Evolutionary conservation across 2,113 vertebrate species (phyloP).

Genomic region (Corythoichthys haematopterus): DNA sequence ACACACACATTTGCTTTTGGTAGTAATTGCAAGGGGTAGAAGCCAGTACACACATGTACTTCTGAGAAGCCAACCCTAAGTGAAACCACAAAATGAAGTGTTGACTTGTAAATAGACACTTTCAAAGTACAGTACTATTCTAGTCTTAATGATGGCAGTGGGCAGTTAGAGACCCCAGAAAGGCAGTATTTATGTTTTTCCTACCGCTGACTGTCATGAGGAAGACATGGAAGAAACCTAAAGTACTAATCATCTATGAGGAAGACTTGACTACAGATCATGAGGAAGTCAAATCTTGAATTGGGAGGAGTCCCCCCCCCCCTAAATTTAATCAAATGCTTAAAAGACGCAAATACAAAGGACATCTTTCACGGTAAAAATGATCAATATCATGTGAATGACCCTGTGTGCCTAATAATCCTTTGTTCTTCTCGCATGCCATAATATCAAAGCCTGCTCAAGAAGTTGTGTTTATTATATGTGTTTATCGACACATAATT

Average conservation of each 20-base stretch:
- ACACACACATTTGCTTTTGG: neutral
- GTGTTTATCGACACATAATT: neutral
- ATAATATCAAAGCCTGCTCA: neutral
- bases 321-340: neutral
- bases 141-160: neutral
- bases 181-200: too few species aligned
- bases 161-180: neutral
- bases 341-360: constrained; percentile 4
- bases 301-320: too few species aligned
- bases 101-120: neutral
- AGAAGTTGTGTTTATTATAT: neutral
- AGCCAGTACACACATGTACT: neutral
- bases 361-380: constrained; percentile 6
- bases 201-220: too few species aligned
- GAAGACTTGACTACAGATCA: neutral
- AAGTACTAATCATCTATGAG: too few species aligned
- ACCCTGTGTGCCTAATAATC: neutral
- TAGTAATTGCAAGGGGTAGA: constrained; percentile 7
- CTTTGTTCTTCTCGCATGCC: neutral
- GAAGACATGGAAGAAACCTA: too few species aligned
- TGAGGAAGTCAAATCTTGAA: neutral
- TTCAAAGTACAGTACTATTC: neutral
- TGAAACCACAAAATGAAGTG: constrained; percentile 5
- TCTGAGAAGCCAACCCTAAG: neutral
- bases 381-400: constrained; percentile 10